Conservation (phyloP, 2,888 invertebrate genomes). For the Sesamia inferens region DNA sequence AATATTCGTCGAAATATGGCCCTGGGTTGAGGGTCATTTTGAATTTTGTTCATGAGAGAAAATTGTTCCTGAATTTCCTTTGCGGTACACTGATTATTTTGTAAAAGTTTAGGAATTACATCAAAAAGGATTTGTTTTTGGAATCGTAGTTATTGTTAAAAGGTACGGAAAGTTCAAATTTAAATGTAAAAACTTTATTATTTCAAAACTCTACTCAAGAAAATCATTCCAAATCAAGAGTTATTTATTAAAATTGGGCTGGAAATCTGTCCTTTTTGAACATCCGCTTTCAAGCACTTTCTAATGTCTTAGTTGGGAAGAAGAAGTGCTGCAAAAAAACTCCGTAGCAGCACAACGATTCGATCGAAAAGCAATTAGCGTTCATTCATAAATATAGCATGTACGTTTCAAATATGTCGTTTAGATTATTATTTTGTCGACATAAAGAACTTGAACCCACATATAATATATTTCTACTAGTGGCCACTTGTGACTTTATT, state of each 20-base stretch:
- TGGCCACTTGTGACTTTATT: too few species aligned
- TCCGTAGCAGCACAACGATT: not conserved
- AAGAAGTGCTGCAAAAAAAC: not conserved
- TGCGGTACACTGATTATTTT: not conserved
- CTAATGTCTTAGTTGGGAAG: not conserved
- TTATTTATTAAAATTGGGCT: not conserved
- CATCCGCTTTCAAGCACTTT: not conserved
- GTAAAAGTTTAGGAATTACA: not conserved
- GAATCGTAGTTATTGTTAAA: not conserved
- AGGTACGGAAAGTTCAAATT: not conserved
- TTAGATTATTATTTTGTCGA: not conserved
- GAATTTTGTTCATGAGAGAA: not conserved
- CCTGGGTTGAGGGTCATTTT: conserved; percentile 13
- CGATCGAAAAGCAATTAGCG: not conserved
- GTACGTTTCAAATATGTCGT: not conserved
- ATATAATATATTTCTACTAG: not conserved
- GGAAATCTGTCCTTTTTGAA: not conserved
- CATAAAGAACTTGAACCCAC: not conserved
- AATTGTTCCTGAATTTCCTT: not conserved
- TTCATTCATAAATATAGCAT: not conserved
- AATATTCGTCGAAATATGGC: conserved; percentile 45
- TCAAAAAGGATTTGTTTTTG: not conserved
- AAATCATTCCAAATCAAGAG: not conserved
- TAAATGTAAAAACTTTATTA: not conserved
- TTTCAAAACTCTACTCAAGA: not conserved